Evolutionary conservation across 1,140 invertebrate genomes (phyloP), one percentile per base, ranked within the genome.

Genomic region (Lanistes nyassanus): DNA sequence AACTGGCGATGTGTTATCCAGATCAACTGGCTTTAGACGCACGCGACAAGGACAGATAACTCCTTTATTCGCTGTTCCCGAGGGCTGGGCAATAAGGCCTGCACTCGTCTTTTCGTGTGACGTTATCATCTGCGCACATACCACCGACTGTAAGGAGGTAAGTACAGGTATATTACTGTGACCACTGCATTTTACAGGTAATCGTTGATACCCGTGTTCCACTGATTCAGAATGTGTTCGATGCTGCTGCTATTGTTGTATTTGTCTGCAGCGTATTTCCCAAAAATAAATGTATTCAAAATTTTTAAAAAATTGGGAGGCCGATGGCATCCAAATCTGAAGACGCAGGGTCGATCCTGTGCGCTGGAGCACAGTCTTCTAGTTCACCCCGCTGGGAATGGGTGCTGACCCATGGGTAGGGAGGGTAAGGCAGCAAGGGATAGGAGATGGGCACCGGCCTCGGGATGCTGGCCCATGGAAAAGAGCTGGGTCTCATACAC

Each of bases 41-140:
- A 37, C 34, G 21, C 23, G 19, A 16, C 70, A 72, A 23, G 70
- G 70, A 2, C 60, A 39, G 26, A 62, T 39, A 23, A 60, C 56
- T 11, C 70, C 70, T 11, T 62, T 37, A 34, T 72, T 72, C 37
- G 2, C 36, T 6, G 37, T 72, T 29, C 31, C 55, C n/a, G 21
- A 19, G 6, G 56, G 0, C 5, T 72, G 70, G 69, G n/a, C 55
- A 7, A 23, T 9, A 13, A 36, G 42, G n/a, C 26, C 34, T 13
- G 70, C 70, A 7, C 70, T 72, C 19, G 11, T 72, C 3, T 37
- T 72, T 34, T 72, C 70, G n/a, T 72, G 70, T 62, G 56, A 72
- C 70, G 70, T 72, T 55, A 72, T 42, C 36, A 60, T 72, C 4
- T 72, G 70, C 42, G 34, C 70, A 42, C 55, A 42, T 34, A 37